Evolutionary conservation across 2,888 invertebrate species (phyloP), one percentile per base, ranked within the genome.

Genomic region (Diadegma fenestrale): DNA sequence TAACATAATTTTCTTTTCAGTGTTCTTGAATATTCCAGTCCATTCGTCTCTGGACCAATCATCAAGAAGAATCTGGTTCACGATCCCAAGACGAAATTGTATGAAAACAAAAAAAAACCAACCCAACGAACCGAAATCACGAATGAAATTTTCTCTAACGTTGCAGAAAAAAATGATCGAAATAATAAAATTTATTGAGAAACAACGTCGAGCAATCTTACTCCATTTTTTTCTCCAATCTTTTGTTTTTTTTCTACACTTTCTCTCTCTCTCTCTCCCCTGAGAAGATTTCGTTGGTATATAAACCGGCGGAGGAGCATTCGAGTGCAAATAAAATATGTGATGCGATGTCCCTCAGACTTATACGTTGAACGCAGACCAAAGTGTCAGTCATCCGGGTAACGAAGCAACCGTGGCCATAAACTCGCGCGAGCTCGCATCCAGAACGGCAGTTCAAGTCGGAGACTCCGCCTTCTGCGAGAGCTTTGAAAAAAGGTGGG

Each of bases 361-460:
- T 86, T 85, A 85, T 84, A 88, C 80, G 85, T 79, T 81, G 76
- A 81, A 79, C 80, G 81, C 78, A 79, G 77, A 77, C 86, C 84
- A 78, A 84, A 81, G 87, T 88, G 87, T 86, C 88, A 87, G 84
- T 88, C 87, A 87, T 85, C 80, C 80, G 78, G 81, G 84, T 87
- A 84, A 87, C 87, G 86, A 87, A 85, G 83, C 82, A 85, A 81
- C 71, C 76, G 83, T 71, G 51, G 68, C 48, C 37, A 43, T 66
- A 73, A 64, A 80, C 19, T 22, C 54, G 17, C 30, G 22, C 61
- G 78, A 73, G 71, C 48, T 68, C 45, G n/a, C n/a, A 78, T 73
- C 48, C 48, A 72, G 76, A 79, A 79, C 69, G 82, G 75, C 85
- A 66, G 71, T 85, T 79, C 79, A 54, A 82, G 26, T 76, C 78